These are phyloP conservation scores for Periparus ater DNA, from an alignment of 2,797 vertebrate species.

Conservation along the genomic window DNA sequence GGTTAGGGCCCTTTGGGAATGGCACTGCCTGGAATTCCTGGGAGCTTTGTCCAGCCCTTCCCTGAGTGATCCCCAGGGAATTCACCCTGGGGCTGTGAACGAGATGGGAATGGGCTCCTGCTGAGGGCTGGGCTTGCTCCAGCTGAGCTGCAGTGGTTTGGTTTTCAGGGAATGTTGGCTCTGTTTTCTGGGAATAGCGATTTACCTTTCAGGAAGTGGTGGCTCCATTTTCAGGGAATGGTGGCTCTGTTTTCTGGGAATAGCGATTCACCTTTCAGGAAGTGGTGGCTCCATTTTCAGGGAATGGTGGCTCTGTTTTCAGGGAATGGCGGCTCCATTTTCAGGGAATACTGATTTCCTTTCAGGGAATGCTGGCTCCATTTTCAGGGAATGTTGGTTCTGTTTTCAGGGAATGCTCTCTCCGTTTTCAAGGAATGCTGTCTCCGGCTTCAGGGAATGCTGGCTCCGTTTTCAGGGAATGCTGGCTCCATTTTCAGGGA, in stretches of 20 bases:
- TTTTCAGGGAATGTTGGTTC: not conserved
- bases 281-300: rapidly evolving
- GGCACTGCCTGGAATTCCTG: too few relatives aligned
- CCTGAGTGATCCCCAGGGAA: too few relatives aligned
- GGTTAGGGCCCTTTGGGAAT: too few relatives aligned
- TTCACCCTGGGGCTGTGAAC: too few relatives aligned
- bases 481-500: rapidly evolving
- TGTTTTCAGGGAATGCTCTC: not conserved
- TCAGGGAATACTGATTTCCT: not conserved
- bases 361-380: not conserved
- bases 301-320: rapidly evolving
- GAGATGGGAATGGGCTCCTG: too few relatives aligned
- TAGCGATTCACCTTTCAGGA: not conserved
- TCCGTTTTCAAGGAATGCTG: rapidly evolving
- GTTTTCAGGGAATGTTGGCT: not conserved
- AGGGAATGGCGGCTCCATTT: not conserved
- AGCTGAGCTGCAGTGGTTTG: not conserved
- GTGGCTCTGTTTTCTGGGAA: not conserved
- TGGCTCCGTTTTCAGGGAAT: not conserved
- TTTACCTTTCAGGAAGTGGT: not conserved
- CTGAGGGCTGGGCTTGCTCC: too few relatives aligned
- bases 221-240: too few relatives aligned
- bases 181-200: not conserved
- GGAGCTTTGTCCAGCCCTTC: too few relatives aligned
- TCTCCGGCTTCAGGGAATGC: rapidly evolving